Base-by-base conservation (phyloP, 2,113 vertebrate genomes). In the Ictalurus furcatus region DNA sequence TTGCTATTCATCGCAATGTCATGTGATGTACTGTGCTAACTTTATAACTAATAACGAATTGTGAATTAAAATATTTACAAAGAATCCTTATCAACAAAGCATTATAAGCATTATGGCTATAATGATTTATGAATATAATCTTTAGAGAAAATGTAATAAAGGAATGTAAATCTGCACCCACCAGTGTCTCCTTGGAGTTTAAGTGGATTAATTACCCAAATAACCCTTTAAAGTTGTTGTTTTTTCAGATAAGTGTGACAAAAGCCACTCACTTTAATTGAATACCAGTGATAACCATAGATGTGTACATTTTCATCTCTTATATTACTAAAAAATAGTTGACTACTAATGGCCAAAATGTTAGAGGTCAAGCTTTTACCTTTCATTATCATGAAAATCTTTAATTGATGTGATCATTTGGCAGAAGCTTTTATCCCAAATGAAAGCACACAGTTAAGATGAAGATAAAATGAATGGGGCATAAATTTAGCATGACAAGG, bases 301-400 rank as follows among this genome's bases (percentile, higher is more conserved):
- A 85, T n/a, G 84, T 56, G 85, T 37, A 71, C 67, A n/a, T 52
- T 87, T 78, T 61, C 17, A 81, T 81, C 21, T 85, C 65, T 19
- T 56, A 56, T 73, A 34, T 71, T 85, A 19, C 30, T 71, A 63
- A 65, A 65, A 61, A 44, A 52, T 44, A 63, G 2, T 63, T 65
- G 73, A 11, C 16, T 65, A 34, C 4, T 34, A 67, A 48, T 40
- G 17, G 40, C 14, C 58, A 28, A 67, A 59, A 30, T 12, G 52
- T 44, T 73, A 59, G 16, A 76, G 34, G 54, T 37, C 85, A 76
- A 30, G 25, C 58, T 87, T 63, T 84, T 63, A 37, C 58, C 30
- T 63, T 84, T 28, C 59, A 63, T 40, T 63, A 40, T 63, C 48
- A 56, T 81, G 52, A 30, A 84, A 63, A 0, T 37, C 8, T 23